Evolutionary conservation across 2,797 vertebrate genomes (phyloP).

Genomic region (Schizothorax lantsangensis): DNA sequence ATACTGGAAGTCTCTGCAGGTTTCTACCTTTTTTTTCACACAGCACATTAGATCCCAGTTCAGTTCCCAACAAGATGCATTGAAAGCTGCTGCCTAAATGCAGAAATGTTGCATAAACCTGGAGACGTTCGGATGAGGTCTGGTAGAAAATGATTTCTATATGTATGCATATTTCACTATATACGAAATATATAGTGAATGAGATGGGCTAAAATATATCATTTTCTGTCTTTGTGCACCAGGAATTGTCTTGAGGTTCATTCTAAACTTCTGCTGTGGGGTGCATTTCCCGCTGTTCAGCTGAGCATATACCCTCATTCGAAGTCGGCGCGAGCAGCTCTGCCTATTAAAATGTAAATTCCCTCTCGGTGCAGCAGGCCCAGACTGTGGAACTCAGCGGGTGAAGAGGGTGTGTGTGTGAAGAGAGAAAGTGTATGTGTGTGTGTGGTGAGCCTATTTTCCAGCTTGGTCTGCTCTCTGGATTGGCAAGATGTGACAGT

Average conservation of each 20-base stretch:
- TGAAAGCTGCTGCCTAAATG: conserved; percentile 36
- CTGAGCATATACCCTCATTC: conserved; percentile 81
- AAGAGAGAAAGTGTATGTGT: conserved; percentile 50
- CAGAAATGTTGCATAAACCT: conserved; percentile 47
- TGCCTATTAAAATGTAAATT: conserved; percentile 89
- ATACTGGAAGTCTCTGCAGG: background rate
- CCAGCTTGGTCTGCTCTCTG: conserved; percentile 63
- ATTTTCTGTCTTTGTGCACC: conserved; percentile 68
- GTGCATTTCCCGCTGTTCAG: conserved; percentile 80
- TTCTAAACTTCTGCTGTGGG: conserved; percentile 80
- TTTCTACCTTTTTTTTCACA: background rate
- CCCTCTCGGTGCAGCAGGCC: conserved; percentile 74
- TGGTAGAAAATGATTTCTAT: conserved; percentile 62
- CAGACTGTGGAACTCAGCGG: conserved; percentile 72
- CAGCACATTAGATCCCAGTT: conserved; percentile 27
- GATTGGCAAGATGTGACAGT: conserved; percentile 68
- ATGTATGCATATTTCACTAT: conserved; percentile 64
- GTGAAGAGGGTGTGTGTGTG: conserved; percentile 63
- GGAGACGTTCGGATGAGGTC: conserved; percentile 54
- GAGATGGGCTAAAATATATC: conserved; percentile 64
- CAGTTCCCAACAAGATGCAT: conserved; percentile 1
- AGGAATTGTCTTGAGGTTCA: conserved; percentile 80
- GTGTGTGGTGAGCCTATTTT: conserved; percentile 66
- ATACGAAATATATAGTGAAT: conserved; percentile 50
- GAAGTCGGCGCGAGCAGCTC: conserved; percentile 77